Evolutionary conservation across 1,140 invertebrate species (phyloP).

Genomic region (Dendrolimus kikuchii): DNA sequence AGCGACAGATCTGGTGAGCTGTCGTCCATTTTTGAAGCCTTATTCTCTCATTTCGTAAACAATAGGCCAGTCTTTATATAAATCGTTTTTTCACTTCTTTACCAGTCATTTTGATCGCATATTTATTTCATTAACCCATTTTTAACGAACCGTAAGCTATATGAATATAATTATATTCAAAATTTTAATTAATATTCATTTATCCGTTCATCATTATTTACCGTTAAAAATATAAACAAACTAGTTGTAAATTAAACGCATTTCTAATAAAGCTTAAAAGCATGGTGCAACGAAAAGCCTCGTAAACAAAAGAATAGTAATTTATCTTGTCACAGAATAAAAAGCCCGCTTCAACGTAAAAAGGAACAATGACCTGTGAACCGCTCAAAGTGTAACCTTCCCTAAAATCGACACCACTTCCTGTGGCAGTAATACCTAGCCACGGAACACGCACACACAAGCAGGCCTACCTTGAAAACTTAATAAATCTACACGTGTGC

Average conservation of each 20-base stretch:
- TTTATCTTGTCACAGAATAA: conserved; percentile 40
- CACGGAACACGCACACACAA: conserved; percentile 18
- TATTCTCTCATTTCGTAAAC: conserved; percentile 31
- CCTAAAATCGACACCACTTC: conserved; percentile 61
- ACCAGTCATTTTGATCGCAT: conserved; percentile 12
- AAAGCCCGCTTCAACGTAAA: conserved; percentile 38
- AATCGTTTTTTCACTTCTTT: conserved; percentile 38
- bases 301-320: conserved; percentile 31
- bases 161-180: too few relatives aligned
- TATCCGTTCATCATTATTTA: too few relatives aligned
- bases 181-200: too few relatives aligned
- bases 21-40: conserved; percentile 76
- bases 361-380: conserved; percentile 62
- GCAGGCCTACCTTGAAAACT: conserved; percentile 5
- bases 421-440: conserved; percentile 44
- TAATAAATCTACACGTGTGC: too few relatives aligned
- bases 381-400: conserved; percentile 51
- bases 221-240: too few relatives aligned
- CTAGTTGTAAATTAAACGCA: too few relatives aligned
- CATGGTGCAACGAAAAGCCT: conserved; percentile 19
- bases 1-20: conserved; percentile 88
- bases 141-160: not conserved
- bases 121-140: conserved; percentile 34
- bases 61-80: conserved; percentile 8
- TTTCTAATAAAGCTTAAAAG: too few relatives aligned